Evolutionary conservation across 2,113 vertebrate genomes (phyloP), one percentile per base, ranked within the genome.

Genomic region (Pholis gunnellus): DNA sequence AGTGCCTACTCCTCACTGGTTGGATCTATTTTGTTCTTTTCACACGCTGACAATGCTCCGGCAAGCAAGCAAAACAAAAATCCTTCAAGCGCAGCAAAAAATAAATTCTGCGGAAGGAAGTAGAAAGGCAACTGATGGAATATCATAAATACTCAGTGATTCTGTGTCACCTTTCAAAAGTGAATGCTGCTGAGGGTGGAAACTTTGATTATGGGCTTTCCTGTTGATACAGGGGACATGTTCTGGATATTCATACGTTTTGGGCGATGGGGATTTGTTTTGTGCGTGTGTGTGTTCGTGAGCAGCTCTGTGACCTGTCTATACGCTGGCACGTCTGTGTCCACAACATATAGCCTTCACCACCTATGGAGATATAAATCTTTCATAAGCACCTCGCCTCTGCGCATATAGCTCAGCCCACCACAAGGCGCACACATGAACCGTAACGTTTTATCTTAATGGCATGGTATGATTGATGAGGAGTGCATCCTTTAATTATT

Each of bases 401-500:
- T 25, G n/a, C 72, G 56, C n/a, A 6, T 79, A 42, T 27, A 59
- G 61, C 72, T 50, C 75, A 67, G 72, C 59, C 29, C 57, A 64
- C 46, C 79, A 15, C 70, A 60, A 27, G 64, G 64, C 5, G 13
- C 64, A 66, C 73, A 20, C 75, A 50, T 54, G 48, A 80, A 60
- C 81, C 15, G 7, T 50, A 61, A 72, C 73, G 42, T 83, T 88
- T 71, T 70, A 82, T 79, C 71, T 48, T 80, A 71, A 84, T 75
- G 61, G 52, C 17, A 34, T 3, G 2, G 44, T 29, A 56, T 85
- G 82, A 89, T 81, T 66, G 83, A 91, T 87, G 75, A 76, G 25
- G 68, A 85, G 84, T 36, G 70, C 70, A 67, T 87, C 71, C 75
- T 86, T 85, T 85, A 88, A 85, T 90, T 89, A 92, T 82, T 82